Percentiles rank a stretch among this genome's conserved stretches.
phyloP scores from a whole-genome alignment of 2,888 invertebrate species.

The Bimastos eiseni region DNA sequence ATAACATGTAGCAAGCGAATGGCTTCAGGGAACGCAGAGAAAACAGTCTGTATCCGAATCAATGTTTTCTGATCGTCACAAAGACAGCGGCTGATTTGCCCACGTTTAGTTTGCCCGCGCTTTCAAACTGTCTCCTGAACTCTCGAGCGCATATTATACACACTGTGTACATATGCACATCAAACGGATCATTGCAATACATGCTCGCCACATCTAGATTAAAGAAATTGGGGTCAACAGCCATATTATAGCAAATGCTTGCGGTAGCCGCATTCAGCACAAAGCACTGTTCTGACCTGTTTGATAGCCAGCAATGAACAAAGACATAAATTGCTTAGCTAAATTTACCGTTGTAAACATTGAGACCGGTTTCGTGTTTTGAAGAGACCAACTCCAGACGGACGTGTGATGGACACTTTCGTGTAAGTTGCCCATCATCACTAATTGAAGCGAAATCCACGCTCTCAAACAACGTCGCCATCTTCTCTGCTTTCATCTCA shows the following conservation, averaged over 20 bases:
- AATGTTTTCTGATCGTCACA: not conserved
- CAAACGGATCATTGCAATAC: not conserved
- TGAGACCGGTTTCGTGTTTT: constrained; percentile 49
- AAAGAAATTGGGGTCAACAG: not conserved
- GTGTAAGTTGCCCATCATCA: constrained; percentile 54
- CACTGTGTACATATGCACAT: not conserved
- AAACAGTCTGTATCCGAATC: no score
- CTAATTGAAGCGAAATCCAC: constrained; percentile 54
- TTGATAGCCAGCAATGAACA: not conserved
- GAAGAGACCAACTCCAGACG: constrained; percentile 49
- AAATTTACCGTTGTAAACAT: constrained; percentile 52
- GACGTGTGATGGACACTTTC: constrained; percentile 46
- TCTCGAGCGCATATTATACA: not conserved
- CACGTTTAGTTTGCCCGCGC: not conserved
- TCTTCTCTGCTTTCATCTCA: constrained; percentile 38
- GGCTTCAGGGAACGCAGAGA: no score
- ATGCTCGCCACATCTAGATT: not conserved
- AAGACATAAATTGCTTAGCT: not conserved
- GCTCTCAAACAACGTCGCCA: constrained; percentile 60
- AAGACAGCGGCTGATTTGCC: not conserved
- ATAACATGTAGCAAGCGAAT: no score
- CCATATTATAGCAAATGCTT: not conserved
- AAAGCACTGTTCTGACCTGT: not conserved
- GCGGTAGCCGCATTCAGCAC: not conserved
- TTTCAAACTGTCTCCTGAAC: not conserved